Evolutionary conservation across 2,113 vertebrate genomes (phyloP), one percentile per base, ranked within the genome.

Genomic region (Bostrychus sinensis): DNA sequence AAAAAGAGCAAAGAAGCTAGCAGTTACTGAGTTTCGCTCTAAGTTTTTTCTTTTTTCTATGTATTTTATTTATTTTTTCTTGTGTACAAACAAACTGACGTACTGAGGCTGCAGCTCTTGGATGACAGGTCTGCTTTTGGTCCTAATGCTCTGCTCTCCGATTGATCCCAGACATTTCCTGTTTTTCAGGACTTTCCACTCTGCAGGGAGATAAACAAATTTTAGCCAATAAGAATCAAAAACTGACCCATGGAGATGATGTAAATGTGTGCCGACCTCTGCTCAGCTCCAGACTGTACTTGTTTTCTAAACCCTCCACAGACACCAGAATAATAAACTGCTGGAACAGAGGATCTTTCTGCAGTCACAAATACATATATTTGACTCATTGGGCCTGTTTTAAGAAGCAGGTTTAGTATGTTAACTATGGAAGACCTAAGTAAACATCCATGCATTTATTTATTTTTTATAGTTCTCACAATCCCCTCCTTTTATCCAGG

Each of bases 301-400:
- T 96, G 71, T 94, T 94, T 66, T 95, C 94, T 45, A 97, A 84
- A 28, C 95, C 95, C 71, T 97, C 95, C 38, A 93, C 81, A 55
- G 90, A 94, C 1, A 97, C 92, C 2, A 93, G 92, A 34, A 95
- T 86, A 2, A 97, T 88, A n/a, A 97, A 94, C 75, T 96, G 94
- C 79, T 92, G 90, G 83, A 96, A 93, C 53, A 96, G 88, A 1
- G 92, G 57, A 38, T 92, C 90, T 50, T 78, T 77, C 91, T 93
- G 32, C 4, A 75, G 69, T 75, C 26, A 82, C 11, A 74, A 3
- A 51, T 16, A 50, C 3, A 46, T 19, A 32, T 1, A n/a, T n/a
- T n/a, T n/a, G n/a, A n/a, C n/a, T n/a, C n/a, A n/a, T n/a, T n/a
- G n/a, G n/a, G n/a, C n/a, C n/a, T n/a, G n/a, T n/a, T n/a, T n/a